These are phyloP conservation scores for Marronus borbonicus DNA, from an alignment of 2,888 invertebrate species.

Conservation along the genomic window DNA sequence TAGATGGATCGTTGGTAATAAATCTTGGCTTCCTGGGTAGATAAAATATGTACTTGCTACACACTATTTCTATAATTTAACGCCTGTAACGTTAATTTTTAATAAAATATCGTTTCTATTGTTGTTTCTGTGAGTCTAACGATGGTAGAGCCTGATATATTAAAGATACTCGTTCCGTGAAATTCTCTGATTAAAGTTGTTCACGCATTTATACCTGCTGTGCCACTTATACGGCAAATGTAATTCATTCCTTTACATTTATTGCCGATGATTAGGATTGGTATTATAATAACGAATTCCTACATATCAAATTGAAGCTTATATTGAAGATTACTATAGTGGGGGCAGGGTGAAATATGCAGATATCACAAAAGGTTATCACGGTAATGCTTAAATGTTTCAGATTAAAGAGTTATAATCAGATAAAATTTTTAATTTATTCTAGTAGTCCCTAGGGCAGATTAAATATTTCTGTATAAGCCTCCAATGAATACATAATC, in stretches of 20 bases:
- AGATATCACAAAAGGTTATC: too few relatives aligned
- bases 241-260: too few relatives aligned
- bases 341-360: too few relatives aligned
- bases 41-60: neutral
- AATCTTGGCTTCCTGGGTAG: neutral
- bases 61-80: constrained; percentile 1
- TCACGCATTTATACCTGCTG: constrained; percentile 14
- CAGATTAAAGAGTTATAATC: too few relatives aligned
- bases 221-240: neutral
- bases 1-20: constrained; percentile 4
- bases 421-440: too few relatives aligned
- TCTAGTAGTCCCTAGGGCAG: too few relatives aligned
- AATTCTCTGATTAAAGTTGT: constrained; percentile 12
- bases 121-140: neutral
- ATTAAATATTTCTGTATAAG: too few relatives aligned
- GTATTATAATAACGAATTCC: too few relatives aligned
- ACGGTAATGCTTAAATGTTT: too few relatives aligned
- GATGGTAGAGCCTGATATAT: constrained; percentile 1
- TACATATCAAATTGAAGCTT: too few relatives aligned
- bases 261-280: neutral
- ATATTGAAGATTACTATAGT: too few relatives aligned
- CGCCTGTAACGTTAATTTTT: constrained; percentile 5
- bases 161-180: constrained; percentile 23
- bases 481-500: too few relatives aligned
- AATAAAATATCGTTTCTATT: constrained; percentile 20